Base-by-base conservation (phyloP, 2,113 vertebrate species). In the Catharus minimus region DNA sequence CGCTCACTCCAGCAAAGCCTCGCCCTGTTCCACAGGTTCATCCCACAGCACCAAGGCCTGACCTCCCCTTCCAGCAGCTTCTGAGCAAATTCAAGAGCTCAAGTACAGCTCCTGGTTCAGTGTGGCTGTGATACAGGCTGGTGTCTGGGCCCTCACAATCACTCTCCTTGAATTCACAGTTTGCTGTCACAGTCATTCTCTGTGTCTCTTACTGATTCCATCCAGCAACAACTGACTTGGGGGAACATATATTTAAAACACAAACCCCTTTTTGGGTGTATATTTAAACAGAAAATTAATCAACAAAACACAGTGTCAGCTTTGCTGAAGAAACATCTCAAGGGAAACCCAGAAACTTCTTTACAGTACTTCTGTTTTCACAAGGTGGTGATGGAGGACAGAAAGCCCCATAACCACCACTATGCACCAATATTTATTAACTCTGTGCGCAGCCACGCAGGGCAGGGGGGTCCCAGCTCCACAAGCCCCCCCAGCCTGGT, bases 371-470 rank as follows among this genome's bases (percentile, higher is more conserved):
- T 84, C 17, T 55, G 41, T 58, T 83, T 67, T 32, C 67, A 66
- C 8, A 13, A 60, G 36, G 5, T 27, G 61, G 24, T 30, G 89
- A 33, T 1, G 9, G 69, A 83, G 22, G 66, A 56, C 41, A 68
- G 53, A 69, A 52, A 77, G 26, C 3, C 23, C 50, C 55, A 8
- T 5, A 53, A 6, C 20, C 39, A 71, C 49, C 58, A 41, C 27
- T 5, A 7, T 5, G 69, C 65, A 92, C 82, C 44, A 13, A 0
- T 12, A 27, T 19, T 27, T 8, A 41, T 24, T 2, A 38, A 36
- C 30, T 22, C n/a, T 0, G 0, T 58, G 65, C 0, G 0, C 1
- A 44, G 41, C 50, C 9, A 5, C 10, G 6, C 82, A 36, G 46
- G 44, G 43, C 41, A 49, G 82, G 52, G 27, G 20, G 24, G 23